Evolutionary conservation across 37 sponge, comb jelly and placozoan species (phyloP).

Genomic region (Lycopodina hypogea): DNA sequence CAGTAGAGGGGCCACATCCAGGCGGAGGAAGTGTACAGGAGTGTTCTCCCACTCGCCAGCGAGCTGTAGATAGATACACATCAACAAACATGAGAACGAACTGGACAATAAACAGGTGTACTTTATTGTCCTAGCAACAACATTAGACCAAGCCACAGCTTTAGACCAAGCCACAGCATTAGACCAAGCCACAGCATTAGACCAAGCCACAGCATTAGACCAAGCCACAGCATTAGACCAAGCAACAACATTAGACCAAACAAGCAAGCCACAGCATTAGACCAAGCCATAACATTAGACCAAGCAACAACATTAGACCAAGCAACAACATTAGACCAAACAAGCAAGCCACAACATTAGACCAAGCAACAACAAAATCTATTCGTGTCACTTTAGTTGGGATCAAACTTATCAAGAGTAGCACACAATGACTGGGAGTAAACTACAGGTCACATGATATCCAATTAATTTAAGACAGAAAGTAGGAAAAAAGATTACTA

Average conservation of each 20-base stretch:
- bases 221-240: too few species aligned
- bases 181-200: too few species aligned
- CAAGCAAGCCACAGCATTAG: too few species aligned
- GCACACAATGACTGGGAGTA: background rate
- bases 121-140: background rate
- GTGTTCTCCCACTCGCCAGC: constrained; percentile 70
- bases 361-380: background rate
- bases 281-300: too few species aligned
- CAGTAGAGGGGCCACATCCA: constrained; percentile 65
- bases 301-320: too few species aligned
- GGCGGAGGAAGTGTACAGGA: constrained; percentile 60
- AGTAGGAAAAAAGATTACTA: too few species aligned
- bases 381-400: background rate
- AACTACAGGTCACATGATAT: background rate
- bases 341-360: background rate
- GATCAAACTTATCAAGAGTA: background rate
- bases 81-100: too few species aligned
- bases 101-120: background rate
- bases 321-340: background rate
- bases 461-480: too few species aligned
- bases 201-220: too few species aligned
- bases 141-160: too few species aligned
- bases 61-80: constrained; percentile 37
- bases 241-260: too few species aligned
- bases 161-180: too few species aligned